phyloP scores from a whole-genome alignment of 2,888 invertebrate species.

The Oxyscelio sp. region DNA sequence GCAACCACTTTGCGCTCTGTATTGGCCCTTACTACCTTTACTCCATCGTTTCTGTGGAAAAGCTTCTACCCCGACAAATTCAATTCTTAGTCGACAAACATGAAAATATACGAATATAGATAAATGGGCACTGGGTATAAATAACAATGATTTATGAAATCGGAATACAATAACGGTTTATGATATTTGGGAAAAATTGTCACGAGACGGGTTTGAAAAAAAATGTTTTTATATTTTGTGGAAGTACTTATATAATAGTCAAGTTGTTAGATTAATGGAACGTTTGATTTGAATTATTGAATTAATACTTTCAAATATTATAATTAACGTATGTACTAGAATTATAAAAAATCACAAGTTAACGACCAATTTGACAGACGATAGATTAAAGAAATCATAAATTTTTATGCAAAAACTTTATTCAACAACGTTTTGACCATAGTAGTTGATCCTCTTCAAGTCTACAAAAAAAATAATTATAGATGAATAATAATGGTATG shows the following conservation, averaged over 20 bases:
- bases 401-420: too few species aligned
- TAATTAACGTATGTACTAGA: too few species aligned
- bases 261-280: constrained; percentile 15
- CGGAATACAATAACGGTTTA: constrained; percentile 17
- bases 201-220: neutral
- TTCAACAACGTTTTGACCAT: too few species aligned
- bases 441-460: too few species aligned
- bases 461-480: too few species aligned
- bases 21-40: constrained; percentile 62
- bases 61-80: constrained; percentile 65
- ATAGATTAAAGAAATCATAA: too few species aligned
- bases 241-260: neutral
- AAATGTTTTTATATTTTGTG: neutral
- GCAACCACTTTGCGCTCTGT: constrained; percentile 57
- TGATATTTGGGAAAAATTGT: constrained; percentile 31
- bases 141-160: constrained; percentile 43
- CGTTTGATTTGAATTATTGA: neutral
- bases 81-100: constrained; percentile 62
- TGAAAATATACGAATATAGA: constrained; percentile 50
- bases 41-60: constrained; percentile 54
- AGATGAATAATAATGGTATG: too few species aligned
- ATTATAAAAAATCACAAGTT: too few species aligned
- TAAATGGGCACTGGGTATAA: constrained; percentile 41
- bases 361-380: too few species aligned
- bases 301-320: too few species aligned